These are phyloP conservation scores for Lepidurus apus DNA, from an alignment of 1,140 invertebrate species.

Conservation along the genomic window DNA sequence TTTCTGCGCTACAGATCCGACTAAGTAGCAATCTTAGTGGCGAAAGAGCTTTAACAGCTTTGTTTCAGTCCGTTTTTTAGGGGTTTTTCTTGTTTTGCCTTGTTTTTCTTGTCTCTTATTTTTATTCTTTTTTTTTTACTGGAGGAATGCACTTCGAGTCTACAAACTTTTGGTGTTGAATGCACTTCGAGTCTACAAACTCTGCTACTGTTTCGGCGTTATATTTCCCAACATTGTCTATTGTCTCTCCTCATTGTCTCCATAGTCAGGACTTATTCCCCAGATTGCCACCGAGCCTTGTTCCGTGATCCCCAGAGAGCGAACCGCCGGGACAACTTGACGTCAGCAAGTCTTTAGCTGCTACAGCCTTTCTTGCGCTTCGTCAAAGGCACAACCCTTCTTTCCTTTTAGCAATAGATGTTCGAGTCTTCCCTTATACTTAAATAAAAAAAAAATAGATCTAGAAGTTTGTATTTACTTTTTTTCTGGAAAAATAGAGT, in stretches of 20 bases:
- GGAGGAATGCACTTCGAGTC: no score
- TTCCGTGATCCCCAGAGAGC: background rate
- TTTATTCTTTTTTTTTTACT: no score
- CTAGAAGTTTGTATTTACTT: background rate
- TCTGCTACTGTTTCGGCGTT: no score
- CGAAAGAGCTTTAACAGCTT: no score
- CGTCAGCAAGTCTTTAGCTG: slow-evolving; percentile 8
- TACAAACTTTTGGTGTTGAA: no score
- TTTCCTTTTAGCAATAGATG: background rate
- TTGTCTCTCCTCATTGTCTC: background rate
- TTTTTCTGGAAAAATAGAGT: background rate
- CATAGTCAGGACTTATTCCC: background rate
- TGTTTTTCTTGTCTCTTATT: no score
- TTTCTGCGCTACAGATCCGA: background rate
- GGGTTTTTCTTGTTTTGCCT: no score
- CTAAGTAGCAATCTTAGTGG: background rate
- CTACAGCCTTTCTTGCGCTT: background rate
- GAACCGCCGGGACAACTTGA: background rate
- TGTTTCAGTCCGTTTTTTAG: no score
- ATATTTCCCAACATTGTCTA: background rate
- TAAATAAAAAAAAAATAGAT: background rate
- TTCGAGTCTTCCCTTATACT: background rate
- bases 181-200: no score
- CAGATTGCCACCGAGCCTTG: background rate
- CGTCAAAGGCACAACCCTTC: background rate